A percentile compares a stretch with the other conserved stretches of the same genome.
phyloP scores from a whole-genome alignment of 2,888 invertebrate species.

The Lochmaea capreae region DNA sequence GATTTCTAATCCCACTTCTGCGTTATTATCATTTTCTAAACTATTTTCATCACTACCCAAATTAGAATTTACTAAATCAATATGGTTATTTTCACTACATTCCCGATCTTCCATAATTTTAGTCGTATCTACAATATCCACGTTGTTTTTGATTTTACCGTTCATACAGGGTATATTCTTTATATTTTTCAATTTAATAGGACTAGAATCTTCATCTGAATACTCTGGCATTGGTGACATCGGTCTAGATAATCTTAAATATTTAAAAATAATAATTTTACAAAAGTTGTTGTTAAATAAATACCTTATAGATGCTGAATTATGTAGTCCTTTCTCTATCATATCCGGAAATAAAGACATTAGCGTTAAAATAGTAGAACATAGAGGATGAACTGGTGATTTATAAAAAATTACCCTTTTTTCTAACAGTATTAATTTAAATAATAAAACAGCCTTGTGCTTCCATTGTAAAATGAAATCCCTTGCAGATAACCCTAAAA shows the following conservation, averaged over 20 bases:
- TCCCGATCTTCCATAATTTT: conserved; percentile 30
- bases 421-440: conserved; percentile 91
- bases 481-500: conserved; percentile 83
- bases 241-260: conserved; percentile 73
- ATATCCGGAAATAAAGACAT: conserved; percentile 92
- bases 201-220: conserved; percentile 65
- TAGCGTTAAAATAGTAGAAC: conserved; percentile 86
- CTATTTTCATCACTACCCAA: conserved; percentile 40
- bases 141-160: conserved; percentile 36
- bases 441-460: conserved; percentile 91
- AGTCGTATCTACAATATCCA: conserved; percentile 28
- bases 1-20: conserved; percentile 61
- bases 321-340: conserved; percentile 84
- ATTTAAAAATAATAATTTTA: neutral
- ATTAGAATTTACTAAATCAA: conserved; percentile 50
- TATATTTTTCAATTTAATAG: conserved; percentile 46
- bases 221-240: conserved; percentile 80
- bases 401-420: conserved; percentile 91
- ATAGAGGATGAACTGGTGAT: conserved; percentile 91
- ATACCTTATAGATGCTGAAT: conserved; percentile 85
- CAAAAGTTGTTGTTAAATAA: conserved; percentile 46
- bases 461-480: conserved; percentile 87
- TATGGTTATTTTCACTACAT: conserved; percentile 30
- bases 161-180: conserved; percentile 36
- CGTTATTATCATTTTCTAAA: conserved; percentile 41